Evolutionary conservation across 2,113 vertebrate species (phyloP), one percentile per base, ranked within the genome.

Genomic region (Choloepus hoffmanni): DNA sequence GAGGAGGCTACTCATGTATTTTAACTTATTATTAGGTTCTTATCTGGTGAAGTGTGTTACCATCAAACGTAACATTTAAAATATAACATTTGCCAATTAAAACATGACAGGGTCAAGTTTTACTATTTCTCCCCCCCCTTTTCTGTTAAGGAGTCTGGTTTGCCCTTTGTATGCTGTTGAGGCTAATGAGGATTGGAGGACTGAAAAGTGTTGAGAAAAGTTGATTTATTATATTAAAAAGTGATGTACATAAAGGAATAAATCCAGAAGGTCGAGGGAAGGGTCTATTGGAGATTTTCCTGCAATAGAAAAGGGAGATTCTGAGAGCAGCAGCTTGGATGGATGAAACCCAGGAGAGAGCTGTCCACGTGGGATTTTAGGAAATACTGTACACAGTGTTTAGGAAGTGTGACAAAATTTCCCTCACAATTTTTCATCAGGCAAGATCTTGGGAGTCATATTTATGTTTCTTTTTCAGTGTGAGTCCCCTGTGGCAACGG

Each of bases 31-130:
- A 30, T 86, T 53, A n/a, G 36, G 9, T 63, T 90, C 40, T 88
- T 28, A 48, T 85, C 45, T 40, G 33, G 72, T 40, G 28, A 83
- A 83, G n/a, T 78, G 33, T 53, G 21, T 73, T 26, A 60, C 19
- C 40, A 85, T 62, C 48, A 92, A 95, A 72, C 36, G 88, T 4
- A 65, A 43, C 10, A 12, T 82, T 84, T 83, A 89, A 85, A 86
- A 68, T 36, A 36, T 21, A 67, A 73, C 18, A 24, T 86, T 77
- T 97, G 55, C 30, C 50, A 24, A 86, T 40, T 67, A 58, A 68
- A 82, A 53, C 58, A 33, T 70, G 53, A 48, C 7, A 84, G 63
- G 10, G 18, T 81, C 36, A 84, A 63, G 79, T 21, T 94, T 79
- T 55, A 70, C 24, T 36, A 8, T 3, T 12, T 5, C 2, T 7